A percentile compares a stretch with the other conserved stretches of the same genome.
Conservation (phyloP, 2,797 vertebrate species). For the Psittacula derbiana region DNA sequence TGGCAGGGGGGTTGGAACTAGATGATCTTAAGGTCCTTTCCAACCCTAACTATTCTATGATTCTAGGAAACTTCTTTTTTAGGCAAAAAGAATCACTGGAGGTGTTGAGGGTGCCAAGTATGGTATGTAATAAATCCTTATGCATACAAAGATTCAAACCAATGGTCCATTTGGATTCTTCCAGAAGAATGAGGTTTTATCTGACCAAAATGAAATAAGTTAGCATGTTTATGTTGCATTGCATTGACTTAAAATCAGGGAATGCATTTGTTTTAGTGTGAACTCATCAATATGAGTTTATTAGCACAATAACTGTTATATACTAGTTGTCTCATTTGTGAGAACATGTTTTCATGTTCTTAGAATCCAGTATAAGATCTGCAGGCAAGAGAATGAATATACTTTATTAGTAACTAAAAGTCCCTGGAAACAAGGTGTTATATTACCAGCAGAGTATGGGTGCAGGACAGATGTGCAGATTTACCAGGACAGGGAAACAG, state of each 20-base stretch:
- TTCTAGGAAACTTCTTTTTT: neutral
- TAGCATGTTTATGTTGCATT: neutral
- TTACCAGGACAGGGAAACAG: neutral
- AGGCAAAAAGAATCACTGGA: neutral
- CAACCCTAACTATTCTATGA: no score
- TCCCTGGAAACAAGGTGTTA: neutral
- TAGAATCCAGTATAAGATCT: neutral
- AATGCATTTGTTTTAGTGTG: neutral
- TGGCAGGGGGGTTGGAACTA: no score
- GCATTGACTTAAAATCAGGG: neutral
- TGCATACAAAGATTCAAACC: neutral
- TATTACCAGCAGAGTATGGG: neutral
- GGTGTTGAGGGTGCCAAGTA: neutral
- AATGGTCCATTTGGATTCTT: neutral
- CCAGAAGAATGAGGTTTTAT: neutral
- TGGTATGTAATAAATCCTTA: neutral
- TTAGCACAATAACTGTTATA: neutral
- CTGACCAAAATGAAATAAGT: neutral
- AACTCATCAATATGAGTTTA: neutral
- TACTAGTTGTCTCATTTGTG: neutral
- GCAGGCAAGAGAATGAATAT: neutral
- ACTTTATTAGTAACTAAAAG: neutral
- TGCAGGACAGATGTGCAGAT: neutral
- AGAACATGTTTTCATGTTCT: neutral
- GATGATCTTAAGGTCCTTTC: no score